A percentile compares a stretch with the other conserved stretches of the same genome.
Conservation (phyloP, 1,140 invertebrate species). For the Orius insidiosus region DNA sequence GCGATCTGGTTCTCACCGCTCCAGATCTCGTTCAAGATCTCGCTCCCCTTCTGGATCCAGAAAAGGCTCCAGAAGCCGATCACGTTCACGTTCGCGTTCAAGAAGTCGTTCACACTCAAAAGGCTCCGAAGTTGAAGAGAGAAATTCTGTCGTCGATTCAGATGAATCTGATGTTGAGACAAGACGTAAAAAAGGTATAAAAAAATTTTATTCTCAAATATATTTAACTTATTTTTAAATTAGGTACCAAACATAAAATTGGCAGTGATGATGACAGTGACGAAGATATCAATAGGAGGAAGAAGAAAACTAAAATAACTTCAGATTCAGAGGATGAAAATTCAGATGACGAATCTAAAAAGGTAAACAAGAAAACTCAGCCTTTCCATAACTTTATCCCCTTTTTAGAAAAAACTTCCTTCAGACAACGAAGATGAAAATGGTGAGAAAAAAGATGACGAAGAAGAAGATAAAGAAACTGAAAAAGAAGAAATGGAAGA, state of each 20-base stretch:
- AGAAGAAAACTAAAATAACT: slow-evolving; percentile 15
- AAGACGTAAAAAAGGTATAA: slow-evolving; percentile 14
- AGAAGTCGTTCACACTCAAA: slow-evolving; percentile 12
- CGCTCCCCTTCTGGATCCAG: slow-evolving; percentile 16
- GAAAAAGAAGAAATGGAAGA: slow-evolving; percentile 16
- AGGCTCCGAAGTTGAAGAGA: slow-evolving; percentile 22
- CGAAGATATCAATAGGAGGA: slow-evolving; percentile 3
- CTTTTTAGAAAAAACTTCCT: slow-evolving; percentile 13
- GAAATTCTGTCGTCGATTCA: slow-evolving; percentile 21
- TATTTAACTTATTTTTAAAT: not conserved
- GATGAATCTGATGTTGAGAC: slow-evolving; percentile 19
- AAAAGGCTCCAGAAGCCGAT: too few species aligned
- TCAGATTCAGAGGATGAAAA: slow-evolving; percentile 22
- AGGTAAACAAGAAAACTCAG: slow-evolving; percentile 1
- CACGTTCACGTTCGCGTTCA: too few species aligned
- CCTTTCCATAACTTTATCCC: not conserved
- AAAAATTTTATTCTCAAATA: too few species aligned
- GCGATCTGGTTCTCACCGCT: slow-evolving; percentile 19
- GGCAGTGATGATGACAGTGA: slow-evolving; percentile 12
- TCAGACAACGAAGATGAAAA: slow-evolving; percentile 9
- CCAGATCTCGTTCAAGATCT: slow-evolving; percentile 17
- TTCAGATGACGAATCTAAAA: not conserved
- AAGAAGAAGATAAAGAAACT: slow-evolving; percentile 16
- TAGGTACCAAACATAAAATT: slow-evolving; percentile 2
- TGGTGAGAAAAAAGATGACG: slow-evolving; percentile 21